A percentile compares a stretch with the other conserved stretches of the same genome.
These are phyloP conservation scores for Notolabrus celidotus DNA, from an alignment of 2,797 vertebrate species.

Conservation along the genomic window DNA sequence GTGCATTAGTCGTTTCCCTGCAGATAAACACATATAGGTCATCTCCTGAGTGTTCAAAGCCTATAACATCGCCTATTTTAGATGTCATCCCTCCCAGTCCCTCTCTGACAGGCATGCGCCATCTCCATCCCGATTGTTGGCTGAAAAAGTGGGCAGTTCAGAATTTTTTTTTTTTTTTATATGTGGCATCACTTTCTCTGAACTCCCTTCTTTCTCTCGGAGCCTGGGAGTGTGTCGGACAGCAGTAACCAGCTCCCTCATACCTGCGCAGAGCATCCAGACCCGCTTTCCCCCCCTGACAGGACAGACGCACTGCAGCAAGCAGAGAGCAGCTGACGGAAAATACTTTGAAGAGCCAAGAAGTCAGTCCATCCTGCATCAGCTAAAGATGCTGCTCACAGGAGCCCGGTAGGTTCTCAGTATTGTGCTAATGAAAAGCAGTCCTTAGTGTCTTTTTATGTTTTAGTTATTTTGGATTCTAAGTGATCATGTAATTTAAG, in stretches of 20 bases:
- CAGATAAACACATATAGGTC: slow-evolving; percentile 29
- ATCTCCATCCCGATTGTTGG: slow-evolving; percentile 60
- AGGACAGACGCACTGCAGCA: slow-evolving; percentile 82
- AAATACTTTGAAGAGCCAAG: slow-evolving; percentile 47
- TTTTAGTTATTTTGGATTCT: slow-evolving; percentile 13
- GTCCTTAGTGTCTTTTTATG: slow-evolving; percentile 7
- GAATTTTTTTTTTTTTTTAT: slow-evolving; percentile 44
- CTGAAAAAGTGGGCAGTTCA: slow-evolving; percentile 78
- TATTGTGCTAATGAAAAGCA: neutral
- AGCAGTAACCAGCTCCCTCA: slow-evolving; percentile 32
- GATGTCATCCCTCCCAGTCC: slow-evolving; percentile 52
- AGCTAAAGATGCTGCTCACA: slow-evolving; percentile 64
- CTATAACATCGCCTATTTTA: slow-evolving; percentile 48
- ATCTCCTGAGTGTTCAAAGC: slow-evolving; percentile 39
- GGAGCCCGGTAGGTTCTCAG: slow-evolving; percentile 70
- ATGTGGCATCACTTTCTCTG: slow-evolving; percentile 62
- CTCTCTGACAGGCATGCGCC: slow-evolving; percentile 55
- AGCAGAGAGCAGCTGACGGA: slow-evolving; percentile 50
- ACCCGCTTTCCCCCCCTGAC: slow-evolving; percentile 12
- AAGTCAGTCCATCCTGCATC: slow-evolving; percentile 45
- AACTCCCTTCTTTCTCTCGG: slow-evolving; percentile 64
- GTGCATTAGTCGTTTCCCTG: slow-evolving; percentile 42
- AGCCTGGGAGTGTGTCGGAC: slow-evolving; percentile 53
- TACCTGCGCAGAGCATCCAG: slow-evolving; percentile 72
- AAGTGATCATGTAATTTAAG: slow-evolving; percentile 16